Evolutionary conservation across 2,888 invertebrate species (phyloP).

Genomic region (Mythimna vitellina): DNA sequence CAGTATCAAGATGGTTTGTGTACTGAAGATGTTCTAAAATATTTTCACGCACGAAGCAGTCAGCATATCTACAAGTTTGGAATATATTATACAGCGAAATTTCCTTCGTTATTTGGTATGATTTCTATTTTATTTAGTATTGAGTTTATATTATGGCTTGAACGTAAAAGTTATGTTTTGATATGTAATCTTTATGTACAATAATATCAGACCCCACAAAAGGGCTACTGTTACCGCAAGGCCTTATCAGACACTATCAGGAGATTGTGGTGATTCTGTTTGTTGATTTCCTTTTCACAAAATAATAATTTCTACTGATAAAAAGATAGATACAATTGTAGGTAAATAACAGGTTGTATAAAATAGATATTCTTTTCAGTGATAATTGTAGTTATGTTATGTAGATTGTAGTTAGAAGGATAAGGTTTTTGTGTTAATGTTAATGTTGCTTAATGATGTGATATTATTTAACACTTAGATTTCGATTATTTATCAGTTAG

Average conservation of each 20-base stretch:
- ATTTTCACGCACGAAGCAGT: no score
- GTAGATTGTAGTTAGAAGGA: no score
- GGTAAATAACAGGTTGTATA: no score
- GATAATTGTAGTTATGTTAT: no score
- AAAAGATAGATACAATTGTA: no score
- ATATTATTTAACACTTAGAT: neutral
- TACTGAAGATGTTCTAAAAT: neutral
- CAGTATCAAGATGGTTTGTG: neutral
- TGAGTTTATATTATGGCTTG: slow-evolving; percentile 3
- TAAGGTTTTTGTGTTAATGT: neutral
- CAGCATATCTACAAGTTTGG: no score
- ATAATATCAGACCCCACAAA: slow-evolving; percentile 26
- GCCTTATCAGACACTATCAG: slow-evolving; percentile 30
- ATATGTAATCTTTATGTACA: slow-evolving; percentile 37
- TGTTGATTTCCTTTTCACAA: neutral
- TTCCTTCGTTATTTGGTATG: no score
- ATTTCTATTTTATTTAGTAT: neutral
- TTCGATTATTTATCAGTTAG: no score
- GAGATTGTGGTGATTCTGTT: slow-evolving; percentile 8
- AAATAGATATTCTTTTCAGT: no score
- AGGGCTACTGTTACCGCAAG: neutral
- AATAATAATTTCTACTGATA: no score
- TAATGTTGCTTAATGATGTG: neutral
- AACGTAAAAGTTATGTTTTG: slow-evolving; percentile 4
- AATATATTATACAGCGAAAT: no score